Conservation (phyloP, 2,113 vertebrate species). For the Myotis lucifugus region DNA sequence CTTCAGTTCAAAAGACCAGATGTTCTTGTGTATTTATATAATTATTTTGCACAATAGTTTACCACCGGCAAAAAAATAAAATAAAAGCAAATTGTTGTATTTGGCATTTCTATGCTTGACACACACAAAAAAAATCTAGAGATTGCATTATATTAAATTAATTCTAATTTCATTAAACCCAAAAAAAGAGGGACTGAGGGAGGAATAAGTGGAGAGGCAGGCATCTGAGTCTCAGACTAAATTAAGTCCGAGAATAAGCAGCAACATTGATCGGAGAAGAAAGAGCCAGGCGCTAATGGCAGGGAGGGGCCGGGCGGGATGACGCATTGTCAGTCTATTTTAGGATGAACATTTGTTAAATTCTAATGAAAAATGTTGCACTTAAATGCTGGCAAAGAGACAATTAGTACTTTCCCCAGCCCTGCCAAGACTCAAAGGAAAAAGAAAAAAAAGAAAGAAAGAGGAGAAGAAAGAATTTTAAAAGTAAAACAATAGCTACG, state of each 20-base stretch:
- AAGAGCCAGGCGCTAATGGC: constrained; percentile 78
- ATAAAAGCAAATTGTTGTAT: constrained; percentile 63
- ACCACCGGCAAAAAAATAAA: constrained; percentile 59
- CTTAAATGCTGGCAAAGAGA: constrained; percentile 88
- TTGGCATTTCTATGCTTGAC: constrained; percentile 59
- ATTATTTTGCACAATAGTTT: constrained; percentile 76
- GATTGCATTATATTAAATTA: constrained; percentile 62
- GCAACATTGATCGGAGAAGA: constrained; percentile 81
- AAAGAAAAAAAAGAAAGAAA: constrained; percentile 42
- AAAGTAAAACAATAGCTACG: constrained; percentile 73
- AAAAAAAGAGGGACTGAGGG: background rate
- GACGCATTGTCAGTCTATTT: constrained; percentile 88
- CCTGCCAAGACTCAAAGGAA: constrained; percentile 72
- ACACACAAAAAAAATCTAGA: constrained; percentile 40
- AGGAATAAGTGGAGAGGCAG: background rate
- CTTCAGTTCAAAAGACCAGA: constrained; percentile 79
- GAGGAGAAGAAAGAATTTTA: constrained; percentile 72
- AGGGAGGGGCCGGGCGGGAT: constrained; percentile 80
- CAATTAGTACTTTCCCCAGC: constrained; percentile 77
- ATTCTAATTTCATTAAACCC: constrained; percentile 71
- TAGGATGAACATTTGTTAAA: constrained; percentile 90
- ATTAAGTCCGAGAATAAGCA: constrained; percentile 75
- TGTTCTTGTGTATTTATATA: constrained; percentile 75
- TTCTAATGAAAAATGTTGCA: constrained; percentile 88
- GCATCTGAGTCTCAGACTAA: constrained; percentile 40